Evolutionary conservation across 2,113 vertebrate genomes (phyloP).

Genomic region (Pseudorectes ferrugineus): DNA sequence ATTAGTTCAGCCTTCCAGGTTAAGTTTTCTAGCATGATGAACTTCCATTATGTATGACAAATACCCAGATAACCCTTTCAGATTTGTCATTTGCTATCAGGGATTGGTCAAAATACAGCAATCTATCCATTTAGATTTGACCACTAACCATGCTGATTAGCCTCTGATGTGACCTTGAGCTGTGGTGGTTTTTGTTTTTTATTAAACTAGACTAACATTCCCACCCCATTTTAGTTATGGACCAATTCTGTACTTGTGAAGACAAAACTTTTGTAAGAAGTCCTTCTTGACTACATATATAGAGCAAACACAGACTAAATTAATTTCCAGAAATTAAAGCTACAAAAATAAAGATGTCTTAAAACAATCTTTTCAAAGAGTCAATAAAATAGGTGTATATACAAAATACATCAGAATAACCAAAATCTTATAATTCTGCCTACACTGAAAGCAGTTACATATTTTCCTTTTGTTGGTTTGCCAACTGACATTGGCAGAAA

Average conservation of each 20-base stretch:
- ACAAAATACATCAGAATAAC: not conserved
- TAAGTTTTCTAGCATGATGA: not conserved
- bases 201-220: not conserved
- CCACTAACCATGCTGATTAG: not conserved
- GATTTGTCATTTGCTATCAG: not conserved
- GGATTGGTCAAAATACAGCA: not conserved
- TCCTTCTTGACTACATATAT: not conserved
- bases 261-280: not conserved
- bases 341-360: not conserved
- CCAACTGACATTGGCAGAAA: slow-evolving; percentile 1
- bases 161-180: not conserved
- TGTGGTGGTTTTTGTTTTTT: not conserved
- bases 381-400: not conserved
- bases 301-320: not conserved
- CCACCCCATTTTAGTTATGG: not conserved
- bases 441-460: not conserved
- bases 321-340: not conserved
- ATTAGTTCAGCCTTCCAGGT: not conserved
- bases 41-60: not conserved
- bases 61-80: not conserved
- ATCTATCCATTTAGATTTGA: not conserved
- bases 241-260: not conserved
- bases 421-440: not conserved
- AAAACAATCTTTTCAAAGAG: not conserved
- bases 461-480: not conserved